Evolutionary conservation across 2,113 vertebrate genomes (phyloP).

Genomic region (Heterotis niloticus): DNA sequence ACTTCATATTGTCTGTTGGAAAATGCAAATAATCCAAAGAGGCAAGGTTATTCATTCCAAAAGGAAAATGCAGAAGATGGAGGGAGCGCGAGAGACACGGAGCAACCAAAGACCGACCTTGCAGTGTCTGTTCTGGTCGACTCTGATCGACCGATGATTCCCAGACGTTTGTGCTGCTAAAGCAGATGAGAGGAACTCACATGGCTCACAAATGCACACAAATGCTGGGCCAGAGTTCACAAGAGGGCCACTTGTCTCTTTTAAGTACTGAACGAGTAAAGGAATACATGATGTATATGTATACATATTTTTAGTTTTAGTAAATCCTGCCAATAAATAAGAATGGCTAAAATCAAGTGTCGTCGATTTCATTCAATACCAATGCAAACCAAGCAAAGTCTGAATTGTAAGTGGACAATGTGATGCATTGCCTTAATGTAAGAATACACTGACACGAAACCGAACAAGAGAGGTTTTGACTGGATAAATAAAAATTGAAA

Average conservation of each 20-base stretch:
- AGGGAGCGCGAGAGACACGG: background rate
- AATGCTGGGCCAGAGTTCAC: slow-evolving; percentile 29
- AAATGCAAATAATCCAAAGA: background rate
- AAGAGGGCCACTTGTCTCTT: slow-evolving; percentile 37
- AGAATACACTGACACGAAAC: too few relatives aligned
- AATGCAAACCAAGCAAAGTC: too few relatives aligned
- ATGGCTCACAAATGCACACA: too few relatives aligned
- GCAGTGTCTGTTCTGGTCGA: background rate
- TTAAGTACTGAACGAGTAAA: slow-evolving; percentile 40
- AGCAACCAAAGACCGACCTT: slow-evolving; percentile 12
- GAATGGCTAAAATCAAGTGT: slow-evolving; percentile 9
- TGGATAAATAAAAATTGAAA: too few relatives aligned
- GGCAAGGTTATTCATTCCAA: background rate
- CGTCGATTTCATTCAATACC: too few relatives aligned
- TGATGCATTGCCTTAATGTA: too few relatives aligned
- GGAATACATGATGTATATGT: slow-evolving; percentile 56
- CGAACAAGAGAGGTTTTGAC: too few relatives aligned
- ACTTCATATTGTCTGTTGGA: background rate
- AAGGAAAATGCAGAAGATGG: background rate
- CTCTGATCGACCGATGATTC: background rate
- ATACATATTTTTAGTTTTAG: slow-evolving; percentile 53
- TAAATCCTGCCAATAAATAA: slow-evolving; percentile 48
- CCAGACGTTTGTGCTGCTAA: background rate
- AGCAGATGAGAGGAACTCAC: too few relatives aligned
- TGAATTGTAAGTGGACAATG: too few relatives aligned